These are phyloP conservation scores for Eumerus sabulonum DNA, from an alignment of 2,888 invertebrate genomes.

Conservation along the genomic window DNA sequence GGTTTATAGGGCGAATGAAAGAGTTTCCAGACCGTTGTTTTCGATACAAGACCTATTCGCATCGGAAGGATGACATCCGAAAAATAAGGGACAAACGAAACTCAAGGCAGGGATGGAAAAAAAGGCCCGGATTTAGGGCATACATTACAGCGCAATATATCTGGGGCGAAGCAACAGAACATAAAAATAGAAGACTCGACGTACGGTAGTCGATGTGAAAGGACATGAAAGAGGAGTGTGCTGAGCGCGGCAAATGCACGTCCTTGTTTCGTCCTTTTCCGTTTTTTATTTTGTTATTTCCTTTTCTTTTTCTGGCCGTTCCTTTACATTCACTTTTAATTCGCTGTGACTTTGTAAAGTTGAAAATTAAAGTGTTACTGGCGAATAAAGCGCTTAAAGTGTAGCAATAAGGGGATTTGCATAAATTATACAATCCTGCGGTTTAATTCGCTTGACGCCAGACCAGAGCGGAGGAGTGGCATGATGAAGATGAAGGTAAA, in stretches of 20 bases:
- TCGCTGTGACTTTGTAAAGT: slow-evolving; percentile 60
- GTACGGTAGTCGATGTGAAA: not conserved
- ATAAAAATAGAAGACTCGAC: not conserved
- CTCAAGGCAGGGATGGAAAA: not conserved
- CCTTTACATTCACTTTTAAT: slow-evolving; percentile 50
- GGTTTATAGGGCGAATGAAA: slow-evolving; percentile 48
- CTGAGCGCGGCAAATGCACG: slow-evolving; percentile 4
- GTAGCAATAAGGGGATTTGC: slow-evolving; percentile 51
- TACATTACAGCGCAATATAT: slow-evolving; percentile 65
- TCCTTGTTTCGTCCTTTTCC: too few relatives aligned
- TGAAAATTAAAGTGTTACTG: slow-evolving; percentile 59
- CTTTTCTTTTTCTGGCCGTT: slow-evolving; percentile 38
- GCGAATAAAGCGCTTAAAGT: slow-evolving; percentile 57
- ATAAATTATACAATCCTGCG: slow-evolving; percentile 43
- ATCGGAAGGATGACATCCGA: slow-evolving; percentile 29
- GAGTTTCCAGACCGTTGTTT: slow-evolving; percentile 48
- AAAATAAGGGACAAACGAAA: slow-evolving; percentile 9
- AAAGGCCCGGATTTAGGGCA: slow-evolving; percentile 36
- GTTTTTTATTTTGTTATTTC: slow-evolving; percentile 4
- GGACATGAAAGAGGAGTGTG: slow-evolving; percentile 32
- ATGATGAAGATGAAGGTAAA: not conserved
- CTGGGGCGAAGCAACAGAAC: slow-evolving; percentile 32
- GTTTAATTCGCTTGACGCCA: slow-evolving; percentile 31
- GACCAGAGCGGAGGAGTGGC: not conserved
- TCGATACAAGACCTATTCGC: slow-evolving; percentile 35